Evolutionary conservation across 2,113 vertebrate species (phyloP), one percentile per base, ranked within the genome.

Genomic region (Capreolus pygargus): DNA sequence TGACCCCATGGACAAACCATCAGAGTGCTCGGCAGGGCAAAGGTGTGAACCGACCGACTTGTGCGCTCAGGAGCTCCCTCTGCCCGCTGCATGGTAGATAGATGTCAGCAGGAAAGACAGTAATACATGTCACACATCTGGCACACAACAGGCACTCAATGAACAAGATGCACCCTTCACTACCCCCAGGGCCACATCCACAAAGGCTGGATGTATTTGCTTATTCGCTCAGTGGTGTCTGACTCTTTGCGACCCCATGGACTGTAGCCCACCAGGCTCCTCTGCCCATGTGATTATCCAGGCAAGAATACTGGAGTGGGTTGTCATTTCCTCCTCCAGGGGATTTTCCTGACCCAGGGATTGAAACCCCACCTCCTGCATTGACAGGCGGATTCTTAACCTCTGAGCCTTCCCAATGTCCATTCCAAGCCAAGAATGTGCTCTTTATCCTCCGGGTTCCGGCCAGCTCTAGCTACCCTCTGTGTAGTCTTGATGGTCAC

Each of bases 111-210:
- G 54, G 58, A 95, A 39, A 57, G 55, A 43, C n/a, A 25, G 6
- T 5, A 33, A 5, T 1, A 5, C 6, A 2, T 6, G 54, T 10
- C 36, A 39, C 60, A 27, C 83, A 45, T 5, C 16, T 2, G 36
- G 67, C 58, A 88, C 88, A 39, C 50, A 50, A 0, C 9, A 36
- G 54, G 74, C 64, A 8, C 50, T 83, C 87, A 1, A 0, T 28
- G 55, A n/a, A 13, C 78, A 57, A 36, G 28, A 39, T 3, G 47
- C 43, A 25, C 8, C 14, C 1, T 0, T 28, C 25, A 27, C 30
- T 1, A 0, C 15, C 61, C 27, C 55, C 0, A 11, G 33, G 1
- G 43, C 13, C 85, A 30, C 55, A 14, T 1, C 14, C 15, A 7
- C 70, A 39, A 30, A 54, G 47, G 16, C 25, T 16, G 30, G 7